A percentile compares a stretch with the other conserved stretches of the same genome.
Conservation (phyloP, 2,797 vertebrate species). For the Helostoma temminkii region DNA sequence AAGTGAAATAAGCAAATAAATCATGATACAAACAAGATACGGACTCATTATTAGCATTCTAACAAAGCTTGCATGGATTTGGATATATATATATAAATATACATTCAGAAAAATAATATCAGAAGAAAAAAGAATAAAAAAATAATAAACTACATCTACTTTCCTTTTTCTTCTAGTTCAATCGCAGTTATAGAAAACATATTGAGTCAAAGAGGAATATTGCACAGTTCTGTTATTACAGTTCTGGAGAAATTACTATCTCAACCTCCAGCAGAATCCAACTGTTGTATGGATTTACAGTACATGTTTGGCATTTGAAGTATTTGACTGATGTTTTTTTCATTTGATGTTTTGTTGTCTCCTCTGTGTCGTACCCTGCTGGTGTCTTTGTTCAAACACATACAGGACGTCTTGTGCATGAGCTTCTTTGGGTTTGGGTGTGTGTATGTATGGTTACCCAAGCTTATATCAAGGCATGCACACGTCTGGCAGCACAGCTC, state of each 20-base stretch:
- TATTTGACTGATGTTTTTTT: constrained; percentile 13
- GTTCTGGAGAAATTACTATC: not conserved
- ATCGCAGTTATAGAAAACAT: not conserved
- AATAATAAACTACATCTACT: too few relatives aligned
- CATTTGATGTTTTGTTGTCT: constrained; percentile 16
- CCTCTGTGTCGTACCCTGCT: not conserved
- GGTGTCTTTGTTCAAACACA: constrained; percentile 14
- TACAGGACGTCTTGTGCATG: not conserved
- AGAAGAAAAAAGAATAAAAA: too few relatives aligned
- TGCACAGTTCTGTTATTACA: not conserved
- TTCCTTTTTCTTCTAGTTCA: too few relatives aligned
- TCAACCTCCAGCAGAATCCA: not conserved
- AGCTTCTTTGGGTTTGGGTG: not conserved
- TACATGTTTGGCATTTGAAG: not conserved
- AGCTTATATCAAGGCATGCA: constrained; percentile 20
- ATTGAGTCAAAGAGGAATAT: not conserved
- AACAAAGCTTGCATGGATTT: too few relatives aligned
- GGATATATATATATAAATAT: too few relatives aligned
- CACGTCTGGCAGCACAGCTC: constrained; percentile 57
- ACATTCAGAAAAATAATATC: too few relatives aligned
- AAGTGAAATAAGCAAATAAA: too few relatives aligned
- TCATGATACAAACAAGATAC: too few relatives aligned
- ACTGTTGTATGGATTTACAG: not conserved
- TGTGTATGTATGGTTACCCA: not conserved
- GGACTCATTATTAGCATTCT: too few relatives aligned